Conservation (phyloP, 1,140 invertebrate species). For the Bombus confusus region DNA sequence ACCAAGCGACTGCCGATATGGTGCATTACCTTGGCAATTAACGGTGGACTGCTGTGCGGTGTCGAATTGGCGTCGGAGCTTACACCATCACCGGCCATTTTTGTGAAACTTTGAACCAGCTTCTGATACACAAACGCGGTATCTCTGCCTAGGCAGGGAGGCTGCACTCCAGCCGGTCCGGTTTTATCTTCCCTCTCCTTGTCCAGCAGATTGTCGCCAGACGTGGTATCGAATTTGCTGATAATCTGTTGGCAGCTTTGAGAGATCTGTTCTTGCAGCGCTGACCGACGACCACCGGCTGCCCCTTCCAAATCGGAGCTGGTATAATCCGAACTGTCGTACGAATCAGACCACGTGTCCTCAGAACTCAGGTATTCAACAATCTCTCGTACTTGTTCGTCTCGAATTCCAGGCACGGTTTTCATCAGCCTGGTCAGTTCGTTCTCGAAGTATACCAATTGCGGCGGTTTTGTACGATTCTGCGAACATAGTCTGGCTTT, state of each 20-base stretch:
- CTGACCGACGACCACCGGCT: slow-evolving; percentile 86
- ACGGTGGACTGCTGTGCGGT: slow-evolving; percentile 90
- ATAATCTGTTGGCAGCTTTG: slow-evolving; percentile 94
- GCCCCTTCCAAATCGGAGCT: slow-evolving; percentile 93
- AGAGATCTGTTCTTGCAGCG: slow-evolving; percentile 92
- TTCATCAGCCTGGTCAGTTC: slow-evolving; percentile 95
- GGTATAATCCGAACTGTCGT: slow-evolving; percentile 94
- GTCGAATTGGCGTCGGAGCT: slow-evolving; percentile 80
- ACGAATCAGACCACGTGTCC: slow-evolving; percentile 96
- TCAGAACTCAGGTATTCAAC: slow-evolving; percentile 95
- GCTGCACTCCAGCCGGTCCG: slow-evolving; percentile 10
- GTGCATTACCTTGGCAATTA: slow-evolving; percentile 96
- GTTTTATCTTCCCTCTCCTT: slow-evolving; percentile 78
- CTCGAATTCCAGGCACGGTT: slow-evolving; percentile 93
- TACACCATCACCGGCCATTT: slow-evolving; percentile 84
- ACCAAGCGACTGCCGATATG: slow-evolving; percentile 95
- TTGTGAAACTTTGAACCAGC: slow-evolving; percentile 90
- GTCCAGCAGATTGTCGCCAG: slow-evolving; percentile 81
- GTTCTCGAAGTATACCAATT: slow-evolving; percentile 93
- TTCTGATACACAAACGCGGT: slow-evolving; percentile 93
- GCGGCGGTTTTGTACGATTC: slow-evolving; percentile 89
- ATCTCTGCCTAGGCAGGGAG: slow-evolving; percentile 85
- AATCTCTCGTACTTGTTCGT: slow-evolving; percentile 94
- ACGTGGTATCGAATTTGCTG: slow-evolving; percentile 89
- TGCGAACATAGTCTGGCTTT: slow-evolving; percentile 76